Base-by-base conservation (phyloP, 2,113 vertebrate species). In the Atrichornis clamosus region DNA sequence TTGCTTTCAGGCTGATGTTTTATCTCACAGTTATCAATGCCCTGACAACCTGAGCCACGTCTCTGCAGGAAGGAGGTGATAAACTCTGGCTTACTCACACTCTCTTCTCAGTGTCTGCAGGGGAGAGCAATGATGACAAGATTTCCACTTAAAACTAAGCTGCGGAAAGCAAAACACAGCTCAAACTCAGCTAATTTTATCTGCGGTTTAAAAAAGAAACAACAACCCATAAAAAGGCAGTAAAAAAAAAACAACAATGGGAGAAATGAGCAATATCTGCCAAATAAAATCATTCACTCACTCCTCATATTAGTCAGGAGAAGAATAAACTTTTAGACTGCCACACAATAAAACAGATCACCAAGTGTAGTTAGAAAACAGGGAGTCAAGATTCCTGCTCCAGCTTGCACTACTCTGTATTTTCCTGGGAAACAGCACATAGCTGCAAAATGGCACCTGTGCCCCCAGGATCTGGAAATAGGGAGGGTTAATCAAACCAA, bases 221-320 rank as follows among this genome's bases (percentile, higher is more conserved):
- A 77, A 44, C 78, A 21, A 22, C 8, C 6, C 6, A 7, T 13
- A 70, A 88, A 68, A 64, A 13, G 2, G 8, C 50, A 41, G 53
- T 58, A 33, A 27, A 90, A 81, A 73, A 65, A 89, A 58, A 30
- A 23, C 12, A 52, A 65, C 82, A 92, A 75, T 59, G 75, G 68
- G 80, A 92, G 86, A 95, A 96, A 90, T 75, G 95, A 96, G 93
- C 92, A 94, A 62, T 89, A 81, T 60, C 81, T 96, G 90, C 90
- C 95, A 93, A 96, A 90, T 58, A 50, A 86, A 90, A 87, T 89
- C 76, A 49, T 75, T 81, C 79, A 78, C 69, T 96, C 28, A 1
- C 73, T 86, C 44, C 90, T 90, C 2, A 1, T 22, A 52, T 94
- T 95, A 95, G 93, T 90, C 95, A 97, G 89, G 81, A 89, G 70